Evolutionary conservation across 2,797 vertebrate genomes (phyloP), one percentile per base, ranked within the genome.

Genomic region (Arnoldichthys spilopterus): DNA sequence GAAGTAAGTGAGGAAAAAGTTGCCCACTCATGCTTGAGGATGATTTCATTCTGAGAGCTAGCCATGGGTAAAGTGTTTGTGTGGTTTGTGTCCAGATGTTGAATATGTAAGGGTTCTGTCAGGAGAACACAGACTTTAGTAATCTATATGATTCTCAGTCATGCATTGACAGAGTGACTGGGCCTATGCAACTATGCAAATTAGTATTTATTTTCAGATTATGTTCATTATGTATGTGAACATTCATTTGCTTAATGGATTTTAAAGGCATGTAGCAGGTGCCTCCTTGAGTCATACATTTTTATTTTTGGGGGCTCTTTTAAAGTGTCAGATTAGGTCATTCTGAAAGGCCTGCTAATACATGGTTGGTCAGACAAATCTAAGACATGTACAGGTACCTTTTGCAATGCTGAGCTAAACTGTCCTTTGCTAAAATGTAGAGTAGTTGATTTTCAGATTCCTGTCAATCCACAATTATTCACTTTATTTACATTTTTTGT

Each of bases 161-260:
- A 85, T 81, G 80, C 83, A 0, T 85, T 77, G 2, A 80, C 49
- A 66, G 30, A 83, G 78, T 61, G 8, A 47, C 62, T 70, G 0
- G 81, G 47, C 56, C 70, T 1, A 82, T 64, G 78, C 32, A 74
- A 66, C 0, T 22, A 54, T 34, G 16, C 75, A 47, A 80, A 80
- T n/a, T 26, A 74, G 37, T 6, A 56, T 80, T 77, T 74, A 76
- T 86, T 81, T 81, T 30, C 47, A 30, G 22, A 63, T 80, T 54
- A 69, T 47, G 56, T 81, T 47, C 40, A 56, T 47, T 28, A 70
- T 32, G 20, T 43, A 61, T 53, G 22, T n/a, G 5, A 24, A 22
- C n/a, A 1, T 54, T 56, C 11, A 53, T 54, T 70, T 66, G 61
- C 61, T 77, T 77, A 62, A 43, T 22, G 71, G 28, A 3, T 76